phyloP scores from a whole-genome alignment of 1,140 invertebrate species.

The Drosophila murphyi region DNA sequence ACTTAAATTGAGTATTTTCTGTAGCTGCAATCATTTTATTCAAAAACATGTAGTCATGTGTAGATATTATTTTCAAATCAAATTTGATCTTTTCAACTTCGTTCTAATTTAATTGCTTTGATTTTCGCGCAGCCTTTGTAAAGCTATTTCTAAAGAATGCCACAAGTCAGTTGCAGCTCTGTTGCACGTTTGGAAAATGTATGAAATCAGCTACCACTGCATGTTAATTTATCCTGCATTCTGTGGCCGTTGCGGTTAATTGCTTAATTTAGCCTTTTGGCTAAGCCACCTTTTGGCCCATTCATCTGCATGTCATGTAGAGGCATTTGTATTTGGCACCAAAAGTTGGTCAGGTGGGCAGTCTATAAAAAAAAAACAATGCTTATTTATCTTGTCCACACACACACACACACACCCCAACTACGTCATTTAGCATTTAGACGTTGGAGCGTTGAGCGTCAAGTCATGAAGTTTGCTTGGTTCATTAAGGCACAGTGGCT shows the following conservation, averaged over 20 bases:
- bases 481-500: slow-evolving; percentile 67
- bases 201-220: not conserved
- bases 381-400: slow-evolving; percentile 50
- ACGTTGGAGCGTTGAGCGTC: slow-evolving; percentile 40
- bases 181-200: not conserved
- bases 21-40: too few species aligned
- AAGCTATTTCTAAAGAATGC: slow-evolving; percentile 1
- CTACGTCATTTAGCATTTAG: slow-evolving; percentile 10
- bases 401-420: slow-evolving; percentile 3
- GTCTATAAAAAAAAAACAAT: slow-evolving; percentile 46
- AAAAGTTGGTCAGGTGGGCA: slow-evolving; percentile 11
- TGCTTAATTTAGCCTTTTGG: slow-evolving; percentile 29
- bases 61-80: too few species aligned
- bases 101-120: too few species aligned
- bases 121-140: too few species aligned
- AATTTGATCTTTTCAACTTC: too few species aligned
- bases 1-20: too few species aligned
- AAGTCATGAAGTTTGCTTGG: slow-evolving; percentile 59
- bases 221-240: slow-evolving; percentile 26
- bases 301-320: slow-evolving; percentile 52
- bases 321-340: slow-evolving; percentile 12
- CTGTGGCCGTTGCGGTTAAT: slow-evolving; percentile 15
- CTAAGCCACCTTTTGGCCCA: slow-evolving; percentile 32
- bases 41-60: too few species aligned
- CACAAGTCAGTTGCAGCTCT: not conserved